Evolutionary conservation across 2,797 vertebrate genomes (phyloP).

Genomic region (Typhlichthys eigenmanni): DNA sequence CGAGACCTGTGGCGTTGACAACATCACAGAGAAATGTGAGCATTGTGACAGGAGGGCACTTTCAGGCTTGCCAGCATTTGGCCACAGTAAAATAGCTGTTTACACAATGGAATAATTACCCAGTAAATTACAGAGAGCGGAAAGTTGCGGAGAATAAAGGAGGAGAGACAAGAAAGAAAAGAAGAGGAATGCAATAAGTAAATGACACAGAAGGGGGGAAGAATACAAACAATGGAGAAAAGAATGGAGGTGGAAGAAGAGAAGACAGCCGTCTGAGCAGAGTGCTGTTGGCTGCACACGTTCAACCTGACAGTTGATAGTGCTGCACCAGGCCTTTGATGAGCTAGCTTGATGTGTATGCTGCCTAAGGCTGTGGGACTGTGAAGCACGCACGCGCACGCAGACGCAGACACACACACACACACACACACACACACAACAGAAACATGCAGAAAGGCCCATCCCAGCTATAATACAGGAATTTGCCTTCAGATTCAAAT

Average conservation of each 20-base stretch:
- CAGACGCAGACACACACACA: conserved; percentile 2
- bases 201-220: conserved; percentile 9
- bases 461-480: conserved; percentile 32
- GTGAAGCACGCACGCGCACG: not conserved
- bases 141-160: not conserved
- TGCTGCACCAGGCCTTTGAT: conserved; percentile 45
- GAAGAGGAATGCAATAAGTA: conserved; percentile 9
- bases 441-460: conserved; percentile 30
- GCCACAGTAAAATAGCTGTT: conserved; percentile 59
- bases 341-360: conserved; percentile 28
- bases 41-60: conserved; percentile 42
- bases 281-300: conserved; percentile 30
- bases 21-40: conserved; percentile 28
- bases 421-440: conserved; percentile 8
- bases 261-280: not conserved
- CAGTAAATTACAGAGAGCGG: conserved; percentile 39
- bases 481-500: conserved; percentile 43
- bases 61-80: conserved; percentile 35
- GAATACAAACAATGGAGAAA: not conserved
- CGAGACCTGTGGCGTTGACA: conserved; percentile 41
- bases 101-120: conserved; percentile 66
- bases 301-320: conserved; percentile 42
- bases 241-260: not conserved
- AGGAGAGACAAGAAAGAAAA: not conserved
- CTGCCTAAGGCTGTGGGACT: conserved; percentile 20